Evolutionary conservation across 2,888 invertebrate genomes (phyloP).

Genomic region (Scelioninae gen. 1): DNA sequence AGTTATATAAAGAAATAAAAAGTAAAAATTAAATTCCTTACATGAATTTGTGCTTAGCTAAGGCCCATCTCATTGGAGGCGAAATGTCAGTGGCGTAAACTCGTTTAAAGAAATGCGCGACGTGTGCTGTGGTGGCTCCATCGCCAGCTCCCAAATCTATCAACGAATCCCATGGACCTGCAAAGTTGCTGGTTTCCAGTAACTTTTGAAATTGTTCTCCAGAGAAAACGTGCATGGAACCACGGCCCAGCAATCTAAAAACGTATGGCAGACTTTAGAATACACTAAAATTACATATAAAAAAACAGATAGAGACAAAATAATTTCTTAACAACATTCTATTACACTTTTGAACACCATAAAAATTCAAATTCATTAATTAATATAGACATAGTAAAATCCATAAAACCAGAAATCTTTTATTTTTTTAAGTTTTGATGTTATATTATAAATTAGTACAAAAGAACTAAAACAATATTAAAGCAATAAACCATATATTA

Average conservation of each 20-base stretch:
- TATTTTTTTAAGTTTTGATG: too few relatives aligned
- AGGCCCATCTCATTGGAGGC: conserved; percentile 92
- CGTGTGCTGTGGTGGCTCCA: conserved; percentile 94
- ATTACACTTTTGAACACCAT: too few relatives aligned
- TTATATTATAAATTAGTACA: too few relatives aligned
- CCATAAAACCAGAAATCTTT: too few relatives aligned
- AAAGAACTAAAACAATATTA: too few relatives aligned
- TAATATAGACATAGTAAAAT: too few relatives aligned
- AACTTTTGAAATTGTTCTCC: conserved; percentile 90
- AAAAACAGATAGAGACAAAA: neutral
- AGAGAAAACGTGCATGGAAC: conserved; percentile 98
- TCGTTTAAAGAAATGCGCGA: conserved; percentile 89
- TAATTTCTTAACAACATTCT: too few relatives aligned
- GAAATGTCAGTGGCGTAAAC: conserved; percentile 97
- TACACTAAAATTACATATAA: neutral
- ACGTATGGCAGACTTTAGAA: conserved; percentile 2
- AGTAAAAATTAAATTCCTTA: conserved; percentile 84
- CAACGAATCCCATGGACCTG: conserved; percentile 85
- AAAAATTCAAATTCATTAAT: too few relatives aligned
- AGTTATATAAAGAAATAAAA: too few relatives aligned
- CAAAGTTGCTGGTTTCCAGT: conserved; percentile 84
- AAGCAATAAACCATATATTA: too few relatives aligned
- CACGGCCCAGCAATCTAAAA: conserved; percentile 87
- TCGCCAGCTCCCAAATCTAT: conserved; percentile 98
- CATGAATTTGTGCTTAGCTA: conserved; percentile 91